Evolutionary conservation across 2,888 invertebrate species (phyloP), one percentile per base, ranked within the genome.

Genomic region (Scaptomyza cyrtandrae): DNA sequence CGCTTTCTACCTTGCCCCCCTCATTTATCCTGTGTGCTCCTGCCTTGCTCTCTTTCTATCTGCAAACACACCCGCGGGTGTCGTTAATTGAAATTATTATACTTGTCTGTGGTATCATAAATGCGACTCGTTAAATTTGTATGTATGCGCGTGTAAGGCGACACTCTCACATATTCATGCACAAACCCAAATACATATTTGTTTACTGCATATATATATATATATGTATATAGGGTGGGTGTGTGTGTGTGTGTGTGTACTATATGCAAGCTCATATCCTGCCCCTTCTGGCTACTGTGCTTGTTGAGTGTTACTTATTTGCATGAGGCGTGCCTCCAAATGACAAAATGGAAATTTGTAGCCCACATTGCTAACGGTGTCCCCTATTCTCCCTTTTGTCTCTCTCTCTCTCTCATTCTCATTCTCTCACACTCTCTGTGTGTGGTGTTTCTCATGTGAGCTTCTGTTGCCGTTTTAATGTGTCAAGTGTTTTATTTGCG

Each of bases 41-140:
- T 29, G n/a, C 19, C 14, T 14, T 33, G 7, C 37, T 29, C 49
- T 31, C 50, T 6, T 43, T 41, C 39, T 39, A 44, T 19, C 46
- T 48, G 48, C 74, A 82, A 82, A 86, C 75, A 86, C 82, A 86
- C 86, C 80, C 85, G 82, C 63, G 86, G 85, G 85, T 84, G 86
- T 85, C 86, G 85, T 85, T 85, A 85, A 85, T 85, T 85, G 85
- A 85, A 85, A 85, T 85, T 85, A 85, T 85, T 85, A 86, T 86
- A 85, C 85, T 84, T 85, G 85, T 82, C 85, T 86, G 85, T 85
- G 85, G 85, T 84, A 85, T 86, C 85, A 85, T 85, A 85, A 85
- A 84, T 86, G 86, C 75, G 85, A 86, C 86, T 85, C 85, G 85
- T 85, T 85, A 82, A 82, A 85, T 84, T 84, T 86, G 84, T 84